Evolutionary conservation across 2,888 invertebrate genomes (phyloP), one percentile per base, ranked within the genome.

Genomic region (Gibbula magus): DNA sequence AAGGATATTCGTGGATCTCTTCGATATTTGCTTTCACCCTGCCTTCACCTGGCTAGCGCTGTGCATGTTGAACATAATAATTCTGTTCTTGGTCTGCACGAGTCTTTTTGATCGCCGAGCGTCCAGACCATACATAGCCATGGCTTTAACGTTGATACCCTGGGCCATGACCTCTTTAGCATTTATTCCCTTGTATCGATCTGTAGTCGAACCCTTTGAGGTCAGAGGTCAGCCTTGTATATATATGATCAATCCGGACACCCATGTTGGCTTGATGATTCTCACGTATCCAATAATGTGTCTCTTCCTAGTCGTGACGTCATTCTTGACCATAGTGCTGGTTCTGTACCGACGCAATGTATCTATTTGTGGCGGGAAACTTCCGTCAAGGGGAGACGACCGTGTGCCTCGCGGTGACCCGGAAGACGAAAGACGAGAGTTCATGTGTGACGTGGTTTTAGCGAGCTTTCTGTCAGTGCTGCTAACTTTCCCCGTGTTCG

Each of bases 341-440:
- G 61, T 61, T 16, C 18, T 61, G 22, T 61, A 61, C 61, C 25
- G 61, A 29, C 25, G 61, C 10, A 61, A 61, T n/a, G 22, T 61
- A 25, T 61, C 61, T 22, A 22, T 61, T 61, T 61, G 61, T 7
- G 16, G 29, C 0, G 29, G 29, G 18, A 7, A 25, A 18, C 29
- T 61, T 61, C 61, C 61, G 61, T 61, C 61, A 61, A 61, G 61
- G 61, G 61, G 61, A 29, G 61, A 61, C 29, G 29, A 61, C 61
- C 61, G 61, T 29, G 61, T 61, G 10, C 61, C 61, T 16, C 61
- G 61, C 10, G 61, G 61, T 25, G 61, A 61, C 61, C 61, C 61
- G 61, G 61, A 25, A 25, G 61, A 61, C 29, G 61, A 61, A 25
- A 22, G 61, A 18, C 25, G 61, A 18, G 61, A 61, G 61, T 61